A percentile compares a stretch with the other conserved stretches of the same genome.
These are phyloP conservation scores for Pogonomyrmex californicus DNA, from an alignment of 1,140 invertebrate species.

Conservation along the genomic window DNA sequence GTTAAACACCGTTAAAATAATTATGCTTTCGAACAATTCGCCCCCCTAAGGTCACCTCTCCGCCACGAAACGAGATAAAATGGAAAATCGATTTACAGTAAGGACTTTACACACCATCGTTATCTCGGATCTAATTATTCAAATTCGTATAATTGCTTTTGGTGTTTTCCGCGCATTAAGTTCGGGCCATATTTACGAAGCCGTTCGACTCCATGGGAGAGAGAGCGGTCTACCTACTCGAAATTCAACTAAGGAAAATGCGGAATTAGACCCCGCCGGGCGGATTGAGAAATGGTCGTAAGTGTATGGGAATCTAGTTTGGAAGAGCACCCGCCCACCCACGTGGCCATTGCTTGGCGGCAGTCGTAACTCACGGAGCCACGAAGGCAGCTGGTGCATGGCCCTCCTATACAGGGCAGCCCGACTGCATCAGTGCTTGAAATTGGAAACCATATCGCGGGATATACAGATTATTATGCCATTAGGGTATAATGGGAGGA, in stretches of 20 bases:
- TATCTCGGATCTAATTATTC: conserved; percentile 38
- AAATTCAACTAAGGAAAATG: conserved; percentile 32
- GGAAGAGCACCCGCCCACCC: conserved; percentile 57
- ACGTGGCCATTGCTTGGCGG: conserved; percentile 71
- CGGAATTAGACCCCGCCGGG: neutral
- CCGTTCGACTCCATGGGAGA: neutral
- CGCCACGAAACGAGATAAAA: conserved; percentile 4
- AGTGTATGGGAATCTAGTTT: conserved; percentile 57
- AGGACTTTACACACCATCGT: conserved; percentile 29
- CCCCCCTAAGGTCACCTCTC: neutral
- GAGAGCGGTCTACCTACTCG: neutral
- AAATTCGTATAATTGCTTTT: conserved; percentile 46
- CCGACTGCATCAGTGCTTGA: conserved; percentile 78
- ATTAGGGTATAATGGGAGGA: conserved; percentile 79
- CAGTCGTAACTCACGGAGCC: conserved; percentile 70
- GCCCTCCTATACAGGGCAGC: conserved; percentile 51
- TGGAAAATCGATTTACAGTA: conserved; percentile 35
- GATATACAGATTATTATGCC: conserved; percentile 82
- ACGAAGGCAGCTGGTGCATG: conserved; percentile 73
- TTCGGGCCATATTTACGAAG: conserved; percentile 23
- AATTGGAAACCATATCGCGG: conserved; percentile 81
- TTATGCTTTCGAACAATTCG: conserved; percentile 35
- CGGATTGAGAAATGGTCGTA: conserved; percentile 47
- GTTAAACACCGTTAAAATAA: conserved; percentile 23
- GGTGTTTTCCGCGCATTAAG: conserved; percentile 35